Conservation (phyloP, 2,113 vertebrate species). For the Lepus timidus region DNA sequence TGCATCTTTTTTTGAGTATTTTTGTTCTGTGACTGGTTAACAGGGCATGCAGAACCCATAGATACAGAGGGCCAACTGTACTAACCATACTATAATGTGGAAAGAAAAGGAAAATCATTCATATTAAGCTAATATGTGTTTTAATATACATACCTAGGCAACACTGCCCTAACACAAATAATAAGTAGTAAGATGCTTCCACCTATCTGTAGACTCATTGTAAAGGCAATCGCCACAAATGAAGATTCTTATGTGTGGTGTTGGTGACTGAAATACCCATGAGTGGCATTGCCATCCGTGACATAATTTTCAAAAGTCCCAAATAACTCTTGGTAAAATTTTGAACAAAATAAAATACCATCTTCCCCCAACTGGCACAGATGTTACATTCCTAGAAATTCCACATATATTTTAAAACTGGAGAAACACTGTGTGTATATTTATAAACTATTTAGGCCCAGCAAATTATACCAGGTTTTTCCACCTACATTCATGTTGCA, state of each 20-base stretch:
- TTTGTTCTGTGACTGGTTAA: background rate
- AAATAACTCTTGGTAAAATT: constrained; percentile 58
- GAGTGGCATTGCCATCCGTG: background rate
- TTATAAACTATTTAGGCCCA: constrained; percentile 50
- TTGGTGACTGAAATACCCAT: constrained; percentile 36
- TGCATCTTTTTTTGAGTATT: background rate
- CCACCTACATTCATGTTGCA: constrained; percentile 11
- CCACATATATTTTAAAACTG: constrained; percentile 49
- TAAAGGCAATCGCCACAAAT: constrained; percentile 38
- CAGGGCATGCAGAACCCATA: background rate
- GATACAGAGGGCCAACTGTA: background rate
- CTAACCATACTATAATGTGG: constrained; percentile 34
- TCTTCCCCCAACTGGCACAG: constrained; percentile 27
- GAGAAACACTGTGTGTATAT: constrained; percentile 63
- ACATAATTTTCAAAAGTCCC: constrained; percentile 49
- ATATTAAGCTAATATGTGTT: constrained; percentile 44
- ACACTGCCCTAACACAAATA: constrained; percentile 47
- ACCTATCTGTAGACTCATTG: constrained; percentile 2
- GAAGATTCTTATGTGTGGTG: background rate
- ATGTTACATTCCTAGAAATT: constrained; percentile 57
- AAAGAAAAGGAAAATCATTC: constrained; percentile 61
- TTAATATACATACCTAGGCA: constrained; percentile 44
- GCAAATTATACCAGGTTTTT: background rate
- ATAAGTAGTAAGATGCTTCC: constrained; percentile 2
- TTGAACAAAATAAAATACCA: constrained; percentile 57